A percentile compares a stretch with the other conserved stretches of the same genome.
Conservation (phyloP, 2,113 vertebrate species). For the Prochilodus magdalenae region DNA sequence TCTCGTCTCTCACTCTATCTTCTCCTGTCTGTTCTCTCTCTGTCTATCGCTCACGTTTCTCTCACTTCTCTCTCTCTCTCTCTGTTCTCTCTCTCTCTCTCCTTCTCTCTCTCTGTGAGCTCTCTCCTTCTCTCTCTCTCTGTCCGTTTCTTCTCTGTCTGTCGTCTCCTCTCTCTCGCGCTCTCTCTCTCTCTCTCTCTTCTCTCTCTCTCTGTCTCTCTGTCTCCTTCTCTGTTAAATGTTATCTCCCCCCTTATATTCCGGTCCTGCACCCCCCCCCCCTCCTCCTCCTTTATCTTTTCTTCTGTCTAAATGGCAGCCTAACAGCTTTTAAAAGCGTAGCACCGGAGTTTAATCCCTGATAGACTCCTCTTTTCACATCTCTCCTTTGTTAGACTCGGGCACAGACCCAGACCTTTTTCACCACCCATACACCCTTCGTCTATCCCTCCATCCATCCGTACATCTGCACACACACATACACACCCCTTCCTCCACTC, state of each 20-base stretch:
- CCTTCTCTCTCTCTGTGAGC: too few relatives aligned
- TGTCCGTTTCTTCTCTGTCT: too few relatives aligned
- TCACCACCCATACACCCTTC: slow-evolving; percentile 50
- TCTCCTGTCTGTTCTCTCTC: too few relatives aligned
- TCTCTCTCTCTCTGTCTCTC: too few relatives aligned
- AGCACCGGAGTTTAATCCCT: slow-evolving; percentile 76
- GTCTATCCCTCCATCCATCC: slow-evolving; percentile 57
- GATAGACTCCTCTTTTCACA: slow-evolving; percentile 69
- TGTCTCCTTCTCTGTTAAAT: too few relatives aligned
- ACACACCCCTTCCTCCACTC: slow-evolving; percentile 6
- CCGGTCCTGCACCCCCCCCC: slow-evolving; percentile 30
- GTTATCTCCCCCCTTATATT: slow-evolving; percentile 26
- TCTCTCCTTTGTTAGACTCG: slow-evolving; percentile 76
- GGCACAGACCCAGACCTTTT: slow-evolving; percentile 66
- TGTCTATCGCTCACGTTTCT: too few relatives aligned
- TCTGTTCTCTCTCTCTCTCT: too few relatives aligned
- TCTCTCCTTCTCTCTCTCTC: too few relatives aligned
- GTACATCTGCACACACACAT: slow-evolving; percentile 31
- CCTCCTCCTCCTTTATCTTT: slow-evolving; percentile 51
- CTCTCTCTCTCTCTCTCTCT: slow-evolving; percentile 49
- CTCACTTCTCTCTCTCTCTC: too few relatives aligned
- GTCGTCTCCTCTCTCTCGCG: too few relatives aligned
- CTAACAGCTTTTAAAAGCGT: slow-evolving; percentile 81
- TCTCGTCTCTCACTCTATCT: too few relatives aligned
- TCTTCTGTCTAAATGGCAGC: slow-evolving; percentile 78